A percentile compares a stretch with the other conserved stretches of the same genome.
Conservation (phyloP, 1,140 invertebrate genomes). For the Aphelenchoides besseyi region DNA sequence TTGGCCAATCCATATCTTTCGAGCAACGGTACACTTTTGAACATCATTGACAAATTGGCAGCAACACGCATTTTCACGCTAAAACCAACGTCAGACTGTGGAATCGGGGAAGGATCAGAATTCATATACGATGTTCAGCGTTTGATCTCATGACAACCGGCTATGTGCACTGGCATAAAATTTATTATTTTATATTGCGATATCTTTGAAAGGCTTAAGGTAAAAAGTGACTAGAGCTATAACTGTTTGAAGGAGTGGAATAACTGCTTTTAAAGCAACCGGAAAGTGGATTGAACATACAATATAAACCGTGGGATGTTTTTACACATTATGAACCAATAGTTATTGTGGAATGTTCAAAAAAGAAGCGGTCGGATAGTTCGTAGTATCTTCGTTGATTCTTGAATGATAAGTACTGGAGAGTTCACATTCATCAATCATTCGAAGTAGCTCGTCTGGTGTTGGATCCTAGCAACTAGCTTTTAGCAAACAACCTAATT, state of each 20-base stretch:
- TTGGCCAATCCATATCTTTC: slow-evolving; percentile 19
- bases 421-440: slow-evolving; percentile 84
- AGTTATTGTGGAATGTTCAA: neutral
- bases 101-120: too few species aligned
- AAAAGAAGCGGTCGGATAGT: too few species aligned
- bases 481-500: too few species aligned
- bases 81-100: too few species aligned
- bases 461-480: slow-evolving; percentile 78
- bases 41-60: slow-evolving; percentile 27
- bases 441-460: slow-evolving; percentile 79
- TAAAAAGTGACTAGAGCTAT: neutral
- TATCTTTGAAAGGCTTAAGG: neutral
- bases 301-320: too few species aligned
- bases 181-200: neutral
- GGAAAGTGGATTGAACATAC: neutral
- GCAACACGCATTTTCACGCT: slow-evolving; percentile 24
- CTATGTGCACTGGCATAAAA: neutral
- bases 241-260: neutral
- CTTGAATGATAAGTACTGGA: neutral
- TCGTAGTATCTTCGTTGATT: too few species aligned
- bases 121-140: too few species aligned
- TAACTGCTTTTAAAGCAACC: neutral
- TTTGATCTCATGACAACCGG: too few species aligned
- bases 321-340: neutral
- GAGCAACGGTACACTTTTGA: slow-evolving; percentile 23